Base-by-base conservation (phyloP, 2,797 vertebrate genomes). In the Pangasius krempfi region DNA sequence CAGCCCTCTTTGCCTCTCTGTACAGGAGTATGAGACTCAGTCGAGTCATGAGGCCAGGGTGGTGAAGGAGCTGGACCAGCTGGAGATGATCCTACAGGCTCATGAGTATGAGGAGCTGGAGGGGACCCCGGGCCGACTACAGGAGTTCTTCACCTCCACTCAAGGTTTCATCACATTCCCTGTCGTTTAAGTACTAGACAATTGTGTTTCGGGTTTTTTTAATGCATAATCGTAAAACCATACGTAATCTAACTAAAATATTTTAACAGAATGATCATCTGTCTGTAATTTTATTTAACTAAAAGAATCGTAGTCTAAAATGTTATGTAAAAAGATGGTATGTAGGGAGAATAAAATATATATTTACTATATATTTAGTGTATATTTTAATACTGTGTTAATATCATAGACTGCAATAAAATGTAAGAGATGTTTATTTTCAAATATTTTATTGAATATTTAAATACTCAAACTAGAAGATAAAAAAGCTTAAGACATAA, bases 51-150 rank as follows among this genome's bases (percentile, higher is more conserved):
- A 99, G 93, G 98, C 98, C 85, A 95, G 91, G 80, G 94, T 98
- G 92, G 98, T 99, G 88, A 99, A 99, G 92, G 95, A 99, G 94
- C 95, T 99, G 87, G 99, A 99, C 93, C 97, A 96, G 3, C 96
- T 98, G 87, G 99, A 99, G 94, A 99, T 99, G 99, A 97, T 99
- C 91, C 94, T 99, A 62, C 99, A 99, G 94, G 98, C 98, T 0
- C 96, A 97, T 1, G 99, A 99, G 91, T 99, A 99, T 0, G 98
- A 99, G 93, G 95, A 97, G 87, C 88, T 98, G 90, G 98, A 99
- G 93, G 95, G 94, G 75, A 95, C 89, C 4, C 98, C 98, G 0
- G 98, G 98, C 84, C 95, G 96, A 33, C 95, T 99, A 85, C 98
- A 99, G 92, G 98, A 99, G 88, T 99, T 99, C 93, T 99, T 97